Evolutionary conservation across 2,797 vertebrate genomes (phyloP).

Genomic region (Orestias chungarensis): DNA sequence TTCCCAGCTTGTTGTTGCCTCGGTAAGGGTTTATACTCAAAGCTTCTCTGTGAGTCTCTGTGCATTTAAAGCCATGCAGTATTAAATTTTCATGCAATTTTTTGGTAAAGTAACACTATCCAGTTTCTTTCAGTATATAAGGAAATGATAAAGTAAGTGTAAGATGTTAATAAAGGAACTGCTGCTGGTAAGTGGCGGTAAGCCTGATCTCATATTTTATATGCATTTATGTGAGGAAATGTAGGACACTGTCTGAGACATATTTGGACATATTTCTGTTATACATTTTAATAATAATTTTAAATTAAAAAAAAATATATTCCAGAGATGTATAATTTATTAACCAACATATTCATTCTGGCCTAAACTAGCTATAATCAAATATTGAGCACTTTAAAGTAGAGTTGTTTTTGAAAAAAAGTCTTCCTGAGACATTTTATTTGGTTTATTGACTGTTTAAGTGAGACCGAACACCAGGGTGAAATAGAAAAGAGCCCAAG

Average conservation of each 20-base stretch:
- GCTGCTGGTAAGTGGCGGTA: too few relatives aligned
- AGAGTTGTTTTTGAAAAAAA: neutral
- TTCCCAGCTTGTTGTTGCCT: constrained; percentile 1
- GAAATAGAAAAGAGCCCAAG: too few relatives aligned
- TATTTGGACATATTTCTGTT: neutral
- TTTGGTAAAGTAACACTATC: too few relatives aligned
- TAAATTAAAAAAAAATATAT: too few relatives aligned
- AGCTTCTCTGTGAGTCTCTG: neutral
- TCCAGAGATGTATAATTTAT: too few relatives aligned
- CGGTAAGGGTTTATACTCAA: neutral
- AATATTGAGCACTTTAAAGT: neutral
- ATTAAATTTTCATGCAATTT: constrained; percentile 4
- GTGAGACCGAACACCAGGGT: neutral
- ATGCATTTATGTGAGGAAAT: too few relatives aligned
- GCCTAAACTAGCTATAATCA: too few relatives aligned
- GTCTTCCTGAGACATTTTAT: neutral
- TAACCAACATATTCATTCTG: too few relatives aligned
- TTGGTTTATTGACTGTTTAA: neutral
- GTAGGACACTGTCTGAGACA: neutral
- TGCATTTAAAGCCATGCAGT: too few relatives aligned
- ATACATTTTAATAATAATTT: neutral
- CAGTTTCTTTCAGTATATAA: too few relatives aligned
- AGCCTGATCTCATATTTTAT: too few relatives aligned
- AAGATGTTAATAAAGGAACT: neutral
- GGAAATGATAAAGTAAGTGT: neutral